Evolutionary conservation across 2,797 vertebrate species (phyloP).

Genomic region (Eleutherodactylus coqui): DNA sequence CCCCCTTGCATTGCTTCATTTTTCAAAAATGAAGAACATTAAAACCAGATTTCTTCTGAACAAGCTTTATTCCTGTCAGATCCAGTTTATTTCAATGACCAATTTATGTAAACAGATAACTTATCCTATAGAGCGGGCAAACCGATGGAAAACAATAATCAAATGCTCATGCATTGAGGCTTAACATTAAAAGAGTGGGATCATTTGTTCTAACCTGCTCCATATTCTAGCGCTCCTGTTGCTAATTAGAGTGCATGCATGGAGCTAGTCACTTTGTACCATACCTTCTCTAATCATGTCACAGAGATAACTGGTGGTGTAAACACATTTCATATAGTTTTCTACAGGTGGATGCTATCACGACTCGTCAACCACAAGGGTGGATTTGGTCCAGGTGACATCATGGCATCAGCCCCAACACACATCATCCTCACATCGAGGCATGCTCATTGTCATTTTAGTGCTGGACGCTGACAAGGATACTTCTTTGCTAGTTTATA

Average conservation of each 20-base stretch:
- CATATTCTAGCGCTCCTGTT: background rate
- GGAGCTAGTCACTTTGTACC: background rate
- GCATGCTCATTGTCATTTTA: too few species aligned
- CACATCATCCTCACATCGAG: too few species aligned
- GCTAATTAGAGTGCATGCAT: background rate
- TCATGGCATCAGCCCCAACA: too few species aligned
- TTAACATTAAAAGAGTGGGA: conserved; percentile 10
- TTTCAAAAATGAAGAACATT: conserved; percentile 49
- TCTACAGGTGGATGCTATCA: too few species aligned
- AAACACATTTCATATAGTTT: background rate
- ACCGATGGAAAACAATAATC: conserved; percentile 27
- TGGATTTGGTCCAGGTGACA: too few species aligned
- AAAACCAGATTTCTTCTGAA: conserved; percentile 57
- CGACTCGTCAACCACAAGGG: too few species aligned
- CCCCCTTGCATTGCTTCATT: conserved; percentile 21
- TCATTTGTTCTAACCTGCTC: background rate
- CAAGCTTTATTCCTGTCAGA: conserved; percentile 40
- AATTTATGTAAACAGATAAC: conserved; percentile 38
- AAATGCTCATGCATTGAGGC: conserved; percentile 16
- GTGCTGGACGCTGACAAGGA: too few species aligned
- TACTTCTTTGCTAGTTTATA: too few species aligned
- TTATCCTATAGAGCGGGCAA: conserved; percentile 5
- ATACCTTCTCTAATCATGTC: too few species aligned
- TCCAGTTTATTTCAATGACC: conserved; percentile 51
- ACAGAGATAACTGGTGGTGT: background rate